Percentiles rank a stretch among this genome's conserved stretches.
Evolutionary conservation across 2,797 vertebrate species (phyloP).

Genomic region (Babyrousa celebensis): DNA sequence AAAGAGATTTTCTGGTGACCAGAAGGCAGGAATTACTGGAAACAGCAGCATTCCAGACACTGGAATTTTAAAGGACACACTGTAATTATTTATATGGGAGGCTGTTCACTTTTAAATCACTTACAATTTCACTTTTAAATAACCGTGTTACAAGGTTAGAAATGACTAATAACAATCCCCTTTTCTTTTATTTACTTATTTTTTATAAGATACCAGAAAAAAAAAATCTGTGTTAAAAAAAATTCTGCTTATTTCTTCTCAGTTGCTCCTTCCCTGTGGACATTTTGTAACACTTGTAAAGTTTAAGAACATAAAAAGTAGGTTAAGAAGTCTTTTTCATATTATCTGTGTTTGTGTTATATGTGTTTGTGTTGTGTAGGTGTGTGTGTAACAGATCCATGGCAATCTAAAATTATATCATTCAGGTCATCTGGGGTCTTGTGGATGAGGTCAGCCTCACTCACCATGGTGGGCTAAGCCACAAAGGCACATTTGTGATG

Average conservation of each 20-base stretch:
- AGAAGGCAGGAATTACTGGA: background rate
- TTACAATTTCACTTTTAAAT: background rate
- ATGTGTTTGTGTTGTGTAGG: background rate
- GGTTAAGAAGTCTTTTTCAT: background rate
- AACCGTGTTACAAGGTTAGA: background rate
- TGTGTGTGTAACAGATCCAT: background rate
- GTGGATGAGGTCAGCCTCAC: background rate
- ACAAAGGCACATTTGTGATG: accelerated
- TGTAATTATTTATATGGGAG: background rate
- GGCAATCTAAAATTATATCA: background rate
- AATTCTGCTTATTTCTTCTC: background rate
- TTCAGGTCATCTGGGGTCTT: background rate
- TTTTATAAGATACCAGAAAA: background rate
- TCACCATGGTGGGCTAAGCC: background rate
- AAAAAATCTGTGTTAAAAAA: background rate
- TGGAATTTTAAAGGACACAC: background rate
- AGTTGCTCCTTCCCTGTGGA: background rate
- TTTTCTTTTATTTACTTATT: background rate
- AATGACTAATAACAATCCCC: background rate
- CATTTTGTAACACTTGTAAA: background rate
- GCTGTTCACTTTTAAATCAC: background rate
- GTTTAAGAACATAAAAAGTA: background rate
- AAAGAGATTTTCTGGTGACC: background rate
- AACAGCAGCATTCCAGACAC: background rate
- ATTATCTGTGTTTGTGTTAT: background rate